A percentile compares a stretch with the other conserved stretches of the same genome.
Evolutionary conservation across 2,797 vertebrate genomes (phyloP).

Genomic region (Acropternis orthonyx): DNA sequence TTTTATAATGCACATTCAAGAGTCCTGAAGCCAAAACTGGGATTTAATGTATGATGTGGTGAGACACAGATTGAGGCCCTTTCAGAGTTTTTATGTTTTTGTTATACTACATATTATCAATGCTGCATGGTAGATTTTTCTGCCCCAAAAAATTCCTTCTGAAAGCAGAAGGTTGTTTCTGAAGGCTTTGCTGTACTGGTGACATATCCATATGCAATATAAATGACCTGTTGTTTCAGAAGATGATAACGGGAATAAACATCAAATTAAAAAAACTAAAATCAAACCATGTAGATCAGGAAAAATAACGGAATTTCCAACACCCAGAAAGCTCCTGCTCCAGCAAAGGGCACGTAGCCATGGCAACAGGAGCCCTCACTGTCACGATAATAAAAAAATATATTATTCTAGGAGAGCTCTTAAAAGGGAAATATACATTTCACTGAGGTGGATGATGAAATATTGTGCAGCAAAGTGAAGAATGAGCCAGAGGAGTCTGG

Average conservation of each 20-base stretch:
- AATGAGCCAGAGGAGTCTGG: neutral
- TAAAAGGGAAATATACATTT: slow-evolving; percentile 72
- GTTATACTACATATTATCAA: neutral
- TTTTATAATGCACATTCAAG: slow-evolving; percentile 20
- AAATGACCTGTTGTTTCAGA: slow-evolving; percentile 43
- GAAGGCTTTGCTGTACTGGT: neutral
- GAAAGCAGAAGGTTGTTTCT: neutral
- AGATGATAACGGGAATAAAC: slow-evolving; percentile 32
- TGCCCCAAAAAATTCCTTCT: neutral
- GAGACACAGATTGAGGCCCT: slow-evolving; percentile 18
- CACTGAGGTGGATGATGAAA: slow-evolving; percentile 38
- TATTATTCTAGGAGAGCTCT: slow-evolving; percentile 60
- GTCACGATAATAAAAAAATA: slow-evolving; percentile 67
- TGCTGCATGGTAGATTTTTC: neutral
- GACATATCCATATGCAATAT: neutral
- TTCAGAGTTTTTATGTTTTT: neutral
- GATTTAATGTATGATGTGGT: slow-evolving; percentile 5
- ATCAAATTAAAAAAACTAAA: slow-evolving; percentile 6
- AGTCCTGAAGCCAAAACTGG: neutral
- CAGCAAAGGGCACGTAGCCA: slow-evolving; percentile 60
- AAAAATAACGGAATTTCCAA: slow-evolving; percentile 48
- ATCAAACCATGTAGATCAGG: neutral
- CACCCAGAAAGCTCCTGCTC: slow-evolving; percentile 57
- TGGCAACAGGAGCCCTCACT: slow-evolving; percentile 64
- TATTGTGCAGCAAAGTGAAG: slow-evolving; percentile 16